These are phyloP conservation scores for Recurvirostra avosetta DNA, from an alignment of 2,113 vertebrate species.

Conservation along the genomic window DNA sequence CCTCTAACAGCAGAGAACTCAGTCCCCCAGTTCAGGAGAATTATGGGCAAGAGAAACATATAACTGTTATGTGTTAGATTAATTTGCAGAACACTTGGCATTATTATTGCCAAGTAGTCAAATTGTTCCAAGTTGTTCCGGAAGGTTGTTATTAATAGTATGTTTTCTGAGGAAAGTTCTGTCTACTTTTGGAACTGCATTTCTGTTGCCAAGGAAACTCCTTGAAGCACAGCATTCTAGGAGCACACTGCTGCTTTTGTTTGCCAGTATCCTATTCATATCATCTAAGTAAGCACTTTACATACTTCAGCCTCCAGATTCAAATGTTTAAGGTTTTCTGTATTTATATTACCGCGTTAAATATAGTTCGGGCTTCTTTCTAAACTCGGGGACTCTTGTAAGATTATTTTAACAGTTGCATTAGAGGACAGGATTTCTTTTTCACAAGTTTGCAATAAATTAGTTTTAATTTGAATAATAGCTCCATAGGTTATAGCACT, in stretches of 20 bases:
- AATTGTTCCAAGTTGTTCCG: constrained; percentile 88
- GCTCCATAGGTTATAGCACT: constrained; percentile 72
- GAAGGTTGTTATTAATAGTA: constrained; percentile 90
- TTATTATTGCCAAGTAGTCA: constrained; percentile 85
- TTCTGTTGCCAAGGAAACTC: constrained; percentile 85
- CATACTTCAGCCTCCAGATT: constrained; percentile 69
- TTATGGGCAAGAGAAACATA: constrained; percentile 71
- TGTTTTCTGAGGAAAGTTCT: constrained; percentile 86
- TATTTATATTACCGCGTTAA: constrained; percentile 60
- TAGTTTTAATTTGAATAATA: constrained; percentile 77
- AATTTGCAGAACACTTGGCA: constrained; percentile 87
- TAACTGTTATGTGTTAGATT: constrained; percentile 79
- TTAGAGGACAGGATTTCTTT: background rate
- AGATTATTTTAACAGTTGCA: constrained; percentile 59
- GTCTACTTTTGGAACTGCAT: constrained; percentile 88
- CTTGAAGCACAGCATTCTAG: constrained; percentile 82
- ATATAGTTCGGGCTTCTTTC: constrained; percentile 42
- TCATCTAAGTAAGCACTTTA: constrained; percentile 78
- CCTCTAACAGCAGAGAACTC: constrained; percentile 54
- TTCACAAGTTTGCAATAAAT: constrained; percentile 71
- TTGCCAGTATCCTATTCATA: constrained; percentile 80
- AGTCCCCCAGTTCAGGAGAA: constrained; percentile 59
- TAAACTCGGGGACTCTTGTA: background rate
- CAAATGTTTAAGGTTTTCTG: constrained; percentile 65
- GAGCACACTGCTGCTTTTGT: constrained; percentile 86